Evolutionary conservation across 2,797 vertebrate genomes (phyloP), one percentile per base, ranked within the genome.

Genomic region (Smutsia temminckii): DNA sequence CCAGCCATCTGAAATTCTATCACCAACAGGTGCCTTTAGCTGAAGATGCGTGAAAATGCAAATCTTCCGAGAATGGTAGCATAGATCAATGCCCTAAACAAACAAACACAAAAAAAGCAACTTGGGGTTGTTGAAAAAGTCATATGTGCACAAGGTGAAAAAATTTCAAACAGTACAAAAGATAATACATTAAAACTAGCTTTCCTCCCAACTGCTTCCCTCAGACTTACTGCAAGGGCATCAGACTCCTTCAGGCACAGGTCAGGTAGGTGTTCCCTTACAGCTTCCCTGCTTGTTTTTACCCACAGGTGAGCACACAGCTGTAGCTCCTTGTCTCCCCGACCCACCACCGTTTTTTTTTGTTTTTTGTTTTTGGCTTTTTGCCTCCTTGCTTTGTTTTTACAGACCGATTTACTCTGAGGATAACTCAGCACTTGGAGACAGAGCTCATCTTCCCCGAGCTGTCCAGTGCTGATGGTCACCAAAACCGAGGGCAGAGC

Each of bases 111-210:
- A 49, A 6, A 13, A 40, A 57, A 83, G 25, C 46, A 53, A 74
- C 10, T 14, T 74, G 23, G 69, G 53, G 6, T 87, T 94, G 46
- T 84, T 83, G 72, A 74, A 93, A 92, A 95, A 86, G 37, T 81
- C 55, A 49, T 63, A 77, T 5, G 5, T 37, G 12, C 71, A 68
- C 27, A 57, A 16, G 37, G 71, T 69, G 34, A 69, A 93, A 92
- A 81, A 57, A 37, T 49, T 25, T 68, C 49, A 40, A 29, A 57
- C 4, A 53, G 17, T n/a, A 57, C 23, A 29, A 42, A 87, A 79
- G 32, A 1, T 55, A 68, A 61, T 74, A 51, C 12, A 29, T 83
- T 84, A 79, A 91, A 71, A 85, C 93, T 61, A 42, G 27, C 63
- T 25, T 69, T 92, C 71, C 18, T 78, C 12, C 32, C 11, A 18